Evolutionary conservation across 1,140 invertebrate genomes (phyloP), one percentile per base, ranked within the genome.

Genomic region (Achroia grisella): DNA sequence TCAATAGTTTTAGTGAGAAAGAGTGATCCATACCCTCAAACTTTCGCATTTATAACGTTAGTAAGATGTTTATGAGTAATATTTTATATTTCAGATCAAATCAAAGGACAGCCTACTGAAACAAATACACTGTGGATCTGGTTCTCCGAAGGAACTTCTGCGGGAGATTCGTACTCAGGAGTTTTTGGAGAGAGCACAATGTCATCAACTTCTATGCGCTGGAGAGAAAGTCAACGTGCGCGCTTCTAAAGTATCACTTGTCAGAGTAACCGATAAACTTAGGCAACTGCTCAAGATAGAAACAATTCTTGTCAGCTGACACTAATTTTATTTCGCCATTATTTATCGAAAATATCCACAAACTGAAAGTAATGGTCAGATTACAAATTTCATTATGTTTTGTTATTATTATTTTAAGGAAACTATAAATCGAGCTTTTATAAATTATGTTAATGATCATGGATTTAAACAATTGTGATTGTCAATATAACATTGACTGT

Each of bases 251-350:
- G 91, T 95, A 44, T 90, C 91, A n/a, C 89, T 95, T 17, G 91
- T 95, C 44, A 90, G 91, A 62, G 94, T 95, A 83, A 94, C 92
- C 48, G 93, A 95, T 43, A 91, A 90, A 66, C 91, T 95, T 37
- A 89, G 88, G 50, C 89, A 91, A 74, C 86, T 93, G 52, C 72
- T 93, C 34, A 90, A 90, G 66, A 90, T 93, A 40, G 91, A 93
- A 71, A 89, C 87, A 31, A 86, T 90, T 27, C 68, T 89, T 29
- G 88, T 92, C 63, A 89, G 86, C 76, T 87, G 84, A 85, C 69
- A 77, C 58, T 75, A 76, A 27, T 23, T n/a, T n/a, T n/a, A n/a
- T n/a, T n/a, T n/a, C n/a, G n/a, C n/a, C n/a, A n/a, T n/a, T n/a
- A n/a, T n/a, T n/a, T n/a, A n/a, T n/a, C n/a, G n/a, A n/a, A n/a